These are phyloP conservation scores for Notechis scutatus DNA, from an alignment of 2,113 vertebrate genomes.

Conservation along the genomic window DNA sequence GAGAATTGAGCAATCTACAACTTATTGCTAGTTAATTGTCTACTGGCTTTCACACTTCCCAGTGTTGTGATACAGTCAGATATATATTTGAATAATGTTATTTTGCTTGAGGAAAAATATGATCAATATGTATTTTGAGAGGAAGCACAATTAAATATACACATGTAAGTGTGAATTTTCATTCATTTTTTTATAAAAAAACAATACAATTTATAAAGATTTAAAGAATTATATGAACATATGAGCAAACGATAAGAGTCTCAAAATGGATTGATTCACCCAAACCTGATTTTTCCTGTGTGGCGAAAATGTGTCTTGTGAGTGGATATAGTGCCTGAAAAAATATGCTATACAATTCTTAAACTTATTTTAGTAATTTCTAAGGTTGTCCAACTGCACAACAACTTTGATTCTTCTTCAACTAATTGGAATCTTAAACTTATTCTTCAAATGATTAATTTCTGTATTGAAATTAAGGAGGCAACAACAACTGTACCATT, in stretches of 20 bases:
- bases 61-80: neutral
- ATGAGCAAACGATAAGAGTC: neutral
- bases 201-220: neutral
- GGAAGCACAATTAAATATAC: neutral
- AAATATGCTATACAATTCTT: neutral
- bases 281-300: neutral
- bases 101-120: neutral
- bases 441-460: neutral
- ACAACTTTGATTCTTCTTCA: neutral
- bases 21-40: neutral
- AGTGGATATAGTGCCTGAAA: neutral
- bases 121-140: neutral
- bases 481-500: neutral
- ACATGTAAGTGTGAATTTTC: neutral
- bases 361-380: neutral
- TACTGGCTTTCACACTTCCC: neutral
- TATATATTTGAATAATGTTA: neutral
- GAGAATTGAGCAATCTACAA: neutral
- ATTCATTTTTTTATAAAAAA: neutral
- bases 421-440: neutral
- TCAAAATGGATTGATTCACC: neutral
- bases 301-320: conserved; percentile 10
- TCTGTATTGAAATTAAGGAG: neutral
- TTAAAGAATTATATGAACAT: neutral
- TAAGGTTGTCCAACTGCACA: neutral